Evolutionary conservation across 2,797 vertebrate species (phyloP), one percentile per base, ranked within the genome.

Genomic region (Florisuga fusca): DNA sequence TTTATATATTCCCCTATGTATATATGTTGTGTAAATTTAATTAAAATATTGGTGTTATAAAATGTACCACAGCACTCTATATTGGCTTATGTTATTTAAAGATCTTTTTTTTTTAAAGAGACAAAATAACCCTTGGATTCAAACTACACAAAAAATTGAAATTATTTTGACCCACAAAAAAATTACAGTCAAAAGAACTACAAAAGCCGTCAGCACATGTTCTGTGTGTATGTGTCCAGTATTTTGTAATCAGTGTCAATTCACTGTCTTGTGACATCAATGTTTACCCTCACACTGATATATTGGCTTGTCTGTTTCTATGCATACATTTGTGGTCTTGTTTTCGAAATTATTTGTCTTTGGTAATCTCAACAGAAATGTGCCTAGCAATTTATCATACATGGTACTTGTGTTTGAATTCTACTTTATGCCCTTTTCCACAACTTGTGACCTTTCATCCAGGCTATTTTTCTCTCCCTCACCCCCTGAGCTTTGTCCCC

Each of bases 361-460:
- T n/a, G 38, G 50, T 61, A 43, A 84, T 93, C 94, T 75, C 45
- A 69, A 3, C 67, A 43, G 66, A 91, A 89, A 67, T 91, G 62
- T 61, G 41, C 34, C 34, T 71, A 57, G 53, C 63, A 90, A 64
- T 62, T 59, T 84, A 22, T 90, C 53, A 38, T 43, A 57, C 18
- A 1, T 59, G 31, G 15, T 64, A 33, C 91, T 86, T 81, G 26
- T 74, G 50, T 94, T 91, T 94, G 91, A 25, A 93, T 85, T 93
- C 41, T 62, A 72, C 79, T 93, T 85, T 89, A 46, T 89, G 79
- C 84, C 82, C 95, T 96, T 95, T 94, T 93, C 69, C 73, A 66
- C 58, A 85, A 78, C 50, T 78, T 83, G 27, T 94, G 93, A 96
- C 95, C 95, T 96, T 96, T 96, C 62, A 94, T 93, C 34, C 66